A percentile compares a stretch with the other conserved stretches of the same genome.
Conservation (phyloP, 2,113 vertebrate genomes). For the Notechis scutatus region DNA sequence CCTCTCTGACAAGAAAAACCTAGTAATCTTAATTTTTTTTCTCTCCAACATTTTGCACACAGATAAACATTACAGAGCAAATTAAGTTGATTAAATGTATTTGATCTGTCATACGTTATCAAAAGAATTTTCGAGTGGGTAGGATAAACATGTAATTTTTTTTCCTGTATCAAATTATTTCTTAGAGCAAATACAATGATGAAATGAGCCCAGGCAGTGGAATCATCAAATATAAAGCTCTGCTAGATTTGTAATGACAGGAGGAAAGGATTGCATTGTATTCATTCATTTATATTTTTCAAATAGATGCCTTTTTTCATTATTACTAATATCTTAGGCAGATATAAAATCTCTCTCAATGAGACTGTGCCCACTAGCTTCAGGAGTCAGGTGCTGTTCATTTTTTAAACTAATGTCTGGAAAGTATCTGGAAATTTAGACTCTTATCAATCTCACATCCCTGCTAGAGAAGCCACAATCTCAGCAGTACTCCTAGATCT, state of each 20-base stretch:
- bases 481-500: background rate
- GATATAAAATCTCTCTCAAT: background rate
- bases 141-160: background rate
- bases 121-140: background rate
- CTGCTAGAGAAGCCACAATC: background rate
- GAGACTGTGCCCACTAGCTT: background rate
- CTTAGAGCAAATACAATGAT: background rate
- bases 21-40: background rate
- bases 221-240: background rate
- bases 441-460: background rate
- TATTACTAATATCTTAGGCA: background rate
- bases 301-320: background rate
- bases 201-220: background rate
- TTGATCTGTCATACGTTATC: background rate
- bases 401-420: background rate
- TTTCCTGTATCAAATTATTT: background rate
- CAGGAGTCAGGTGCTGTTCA: background rate
- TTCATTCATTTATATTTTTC: background rate
- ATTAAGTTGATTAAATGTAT: background rate
- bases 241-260: background rate
- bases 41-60: background rate
- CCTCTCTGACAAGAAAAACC: background rate
- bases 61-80: background rate
- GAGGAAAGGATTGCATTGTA: background rate
- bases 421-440: background rate